Base-by-base conservation (phyloP, 2,797 vertebrate genomes). In the Coregonus suidteri region DNA sequence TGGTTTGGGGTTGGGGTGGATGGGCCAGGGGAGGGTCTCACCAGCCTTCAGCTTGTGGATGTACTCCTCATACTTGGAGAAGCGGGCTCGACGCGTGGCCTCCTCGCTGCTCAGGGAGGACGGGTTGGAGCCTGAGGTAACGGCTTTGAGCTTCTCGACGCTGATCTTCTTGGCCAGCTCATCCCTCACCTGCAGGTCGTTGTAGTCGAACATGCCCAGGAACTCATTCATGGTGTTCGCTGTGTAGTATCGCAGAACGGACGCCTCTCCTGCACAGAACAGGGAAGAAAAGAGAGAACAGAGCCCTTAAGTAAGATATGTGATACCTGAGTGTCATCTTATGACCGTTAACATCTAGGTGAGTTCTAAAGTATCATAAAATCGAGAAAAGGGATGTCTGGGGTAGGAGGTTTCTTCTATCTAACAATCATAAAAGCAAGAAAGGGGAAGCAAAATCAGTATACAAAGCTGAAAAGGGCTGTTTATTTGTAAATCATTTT, bases 11-110 rank as follows among this genome's bases (percentile, higher is more conserved):
- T 91, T 85, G 84, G 95, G 77, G 20, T 95, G 96, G 76, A 95
- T 82, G 73, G 97, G 95, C 97, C 97, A 98, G 15, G 96, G 95
- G 15, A 97, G 94, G 74, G 96, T 94, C 90, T 99, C 98, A 0
- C 97, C 97, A 0, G 97, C 96, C 88, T 99, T 99, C 77, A 99
- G 94, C 85, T 97, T 98, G 86, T 97, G 97, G 88, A 99, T 99
- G 89, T 99, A 99, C 88, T 99, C 98, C 94, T 99, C 98, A 0
- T 99, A 99, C 89, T 99, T 99, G 90, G 98, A 99, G 94, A 98
- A 97, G 73, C 97, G 96, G 13, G 96, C 97, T 6, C 97, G 94
- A 80, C 98, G 97, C 79, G 95, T 95, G 83, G 95, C 94, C 4
- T 99, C 97, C 74, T 98, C 97, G 0, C 93, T 90, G 56, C 93